Percentiles rank a stretch among this genome's conserved stretches.
phyloP scores from a whole-genome alignment of 2,113 vertebrate species.

The Salminus brasiliensis region DNA sequence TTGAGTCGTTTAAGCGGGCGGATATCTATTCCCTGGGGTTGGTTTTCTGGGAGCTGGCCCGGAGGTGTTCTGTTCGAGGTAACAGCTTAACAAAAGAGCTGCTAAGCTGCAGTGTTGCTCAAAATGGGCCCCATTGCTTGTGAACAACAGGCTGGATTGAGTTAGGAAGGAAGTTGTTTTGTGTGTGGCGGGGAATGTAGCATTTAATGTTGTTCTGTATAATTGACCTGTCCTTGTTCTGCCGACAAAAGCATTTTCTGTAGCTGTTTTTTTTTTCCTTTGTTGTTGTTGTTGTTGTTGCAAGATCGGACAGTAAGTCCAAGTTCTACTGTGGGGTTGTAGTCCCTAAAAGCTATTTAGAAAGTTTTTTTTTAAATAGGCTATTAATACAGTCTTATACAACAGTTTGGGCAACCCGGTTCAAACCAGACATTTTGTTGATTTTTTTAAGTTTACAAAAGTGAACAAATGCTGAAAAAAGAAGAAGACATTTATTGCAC shows the following conservation, averaged over 20 bases:
- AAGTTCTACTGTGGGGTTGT: too few relatives aligned
- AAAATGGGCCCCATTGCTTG: neutral
- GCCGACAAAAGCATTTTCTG: neutral
- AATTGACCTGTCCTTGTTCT: neutral
- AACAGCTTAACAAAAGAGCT: conserved; percentile 17
- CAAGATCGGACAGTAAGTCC: too few relatives aligned
- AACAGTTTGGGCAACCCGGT: too few relatives aligned
- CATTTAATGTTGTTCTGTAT: neutral
- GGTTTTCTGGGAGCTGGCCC: conserved; percentile 95
- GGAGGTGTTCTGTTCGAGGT: conserved; percentile 91
- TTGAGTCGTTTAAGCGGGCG: conserved; percentile 94
- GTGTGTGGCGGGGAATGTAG: neutral
- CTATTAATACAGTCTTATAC: too few relatives aligned
- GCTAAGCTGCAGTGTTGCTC: neutral
- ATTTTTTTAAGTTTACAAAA: too few relatives aligned
- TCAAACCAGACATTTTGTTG: too few relatives aligned
- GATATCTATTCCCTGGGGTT: conserved; percentile 95
- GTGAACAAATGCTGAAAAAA: too few relatives aligned
- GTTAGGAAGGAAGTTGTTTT: too few relatives aligned
- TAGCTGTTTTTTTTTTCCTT: neutral
- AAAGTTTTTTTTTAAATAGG: too few relatives aligned
- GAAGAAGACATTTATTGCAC: too few relatives aligned
- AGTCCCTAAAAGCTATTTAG: too few relatives aligned
- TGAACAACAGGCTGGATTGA: neutral
- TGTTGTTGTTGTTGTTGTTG: too few relatives aligned